Percentiles rank a stretch among this genome's conserved stretches.
These are phyloP conservation scores for Coenonympha arcania DNA, from an alignment of 2,888 invertebrate genomes.

Conservation along the genomic window DNA sequence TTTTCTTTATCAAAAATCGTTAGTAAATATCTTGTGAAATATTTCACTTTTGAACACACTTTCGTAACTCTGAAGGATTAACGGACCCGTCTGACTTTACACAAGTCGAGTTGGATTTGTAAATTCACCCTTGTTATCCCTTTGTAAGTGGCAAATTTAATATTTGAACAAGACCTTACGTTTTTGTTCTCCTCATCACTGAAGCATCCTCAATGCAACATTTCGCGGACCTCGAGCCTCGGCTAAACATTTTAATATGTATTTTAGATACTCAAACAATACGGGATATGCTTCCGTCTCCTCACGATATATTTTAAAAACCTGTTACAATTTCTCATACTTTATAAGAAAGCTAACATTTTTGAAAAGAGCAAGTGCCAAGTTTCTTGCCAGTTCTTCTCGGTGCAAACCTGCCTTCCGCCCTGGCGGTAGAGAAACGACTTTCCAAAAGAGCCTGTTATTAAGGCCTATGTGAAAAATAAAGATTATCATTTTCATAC, in stretches of 20 bases:
- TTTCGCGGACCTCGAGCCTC: not conserved
- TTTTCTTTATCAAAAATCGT: not conserved
- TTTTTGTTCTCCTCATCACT: not conserved
- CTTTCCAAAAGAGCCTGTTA: too few relatives aligned
- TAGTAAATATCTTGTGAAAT: not conserved
- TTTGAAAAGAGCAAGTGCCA: too few relatives aligned
- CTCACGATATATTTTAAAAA: too few relatives aligned
- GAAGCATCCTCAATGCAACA: not conserved
- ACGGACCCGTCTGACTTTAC: not conserved
- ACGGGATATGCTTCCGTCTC: too few relatives aligned
- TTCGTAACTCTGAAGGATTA: conserved; percentile 2
- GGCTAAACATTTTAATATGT: not conserved
- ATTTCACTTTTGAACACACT: not conserved
- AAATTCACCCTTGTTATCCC: not conserved
- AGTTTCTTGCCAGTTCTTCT: too few relatives aligned
- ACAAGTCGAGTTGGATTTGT: not conserved
- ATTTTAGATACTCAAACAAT: not conserved
- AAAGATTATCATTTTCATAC: too few relatives aligned
- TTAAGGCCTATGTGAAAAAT: too few relatives aligned
- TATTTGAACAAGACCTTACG: not conserved
- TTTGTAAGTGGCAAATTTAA: not conserved
- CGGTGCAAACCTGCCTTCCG: too few relatives aligned
- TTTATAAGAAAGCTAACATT: too few relatives aligned
- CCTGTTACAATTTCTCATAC: too few relatives aligned
- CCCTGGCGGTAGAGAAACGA: too few relatives aligned